Percentiles rank a stretch among this genome's conserved stretches.
Conservation (phyloP, 2,797 vertebrate species). For the Alauda arvensis region DNA sequence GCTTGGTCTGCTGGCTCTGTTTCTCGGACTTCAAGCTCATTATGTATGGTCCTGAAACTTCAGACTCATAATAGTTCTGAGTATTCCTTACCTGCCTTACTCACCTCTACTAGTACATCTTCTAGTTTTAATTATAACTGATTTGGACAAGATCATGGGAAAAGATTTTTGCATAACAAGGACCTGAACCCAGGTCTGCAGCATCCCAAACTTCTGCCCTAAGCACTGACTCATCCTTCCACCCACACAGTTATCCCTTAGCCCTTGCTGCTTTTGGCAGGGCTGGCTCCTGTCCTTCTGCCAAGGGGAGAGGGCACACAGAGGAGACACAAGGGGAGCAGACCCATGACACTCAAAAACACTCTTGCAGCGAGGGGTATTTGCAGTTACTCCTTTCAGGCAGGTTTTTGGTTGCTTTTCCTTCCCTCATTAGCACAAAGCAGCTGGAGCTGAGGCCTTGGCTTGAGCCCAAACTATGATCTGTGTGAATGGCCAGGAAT, state of each 20-base stretch:
- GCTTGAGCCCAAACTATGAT: not conserved
- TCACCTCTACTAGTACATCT: not conserved
- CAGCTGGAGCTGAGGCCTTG: conserved; percentile 19
- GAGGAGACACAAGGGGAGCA: not conserved
- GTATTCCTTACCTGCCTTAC: not conserved
- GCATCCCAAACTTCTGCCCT: not conserved
- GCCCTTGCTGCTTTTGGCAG: not conserved
- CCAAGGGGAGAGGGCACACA: not conserved
- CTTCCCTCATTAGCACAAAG: conserved; percentile 15
- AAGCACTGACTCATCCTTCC: not conserved
- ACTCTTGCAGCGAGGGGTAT: not conserved
- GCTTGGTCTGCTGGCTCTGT: not conserved
- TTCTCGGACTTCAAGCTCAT: not conserved
- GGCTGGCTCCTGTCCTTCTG: not conserved
- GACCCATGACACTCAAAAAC: not conserved
- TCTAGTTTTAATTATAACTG: not conserved
- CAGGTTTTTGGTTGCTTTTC: conserved; percentile 4
- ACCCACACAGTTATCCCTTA: not conserved
- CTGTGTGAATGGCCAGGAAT: not conserved
- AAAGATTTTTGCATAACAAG: not conserved
- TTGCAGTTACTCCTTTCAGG: not conserved
- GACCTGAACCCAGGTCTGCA: not conserved
- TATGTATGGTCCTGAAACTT: not conserved
- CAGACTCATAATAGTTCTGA: not conserved
- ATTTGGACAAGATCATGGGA: not conserved